Evolutionary conservation across 1,140 invertebrate species (phyloP), one percentile per base, ranked within the genome.

Genomic region (Lepidurus packardi): DNA sequence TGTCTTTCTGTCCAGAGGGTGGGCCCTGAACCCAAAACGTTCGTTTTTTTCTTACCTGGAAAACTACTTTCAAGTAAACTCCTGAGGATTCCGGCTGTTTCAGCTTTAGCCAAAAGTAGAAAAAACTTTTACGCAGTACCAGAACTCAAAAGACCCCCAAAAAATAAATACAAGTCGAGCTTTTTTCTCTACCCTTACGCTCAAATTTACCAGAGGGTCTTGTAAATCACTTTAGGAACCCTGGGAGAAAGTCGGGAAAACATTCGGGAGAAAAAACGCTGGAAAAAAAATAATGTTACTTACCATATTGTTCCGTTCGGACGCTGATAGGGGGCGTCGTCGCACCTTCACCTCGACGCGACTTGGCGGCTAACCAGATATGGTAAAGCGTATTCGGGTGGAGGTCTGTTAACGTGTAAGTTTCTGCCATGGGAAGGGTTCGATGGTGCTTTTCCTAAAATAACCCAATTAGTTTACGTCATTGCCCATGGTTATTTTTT

Each of bases 311-410:
- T 85, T 96, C 96, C 43, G 96, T 98, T 85, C 93, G 90, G 74
- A 96, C 94, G 78, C 94, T 93, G 81, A 97, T 92, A 0, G 94
- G 94, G n/a, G 95, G 93, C 7, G 96, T 98, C 41, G 93, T 93
- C 6, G 96, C 95, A 11, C 96, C 96, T 85, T 98, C 96, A 4
- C 96, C 97, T 45, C 93, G 88, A 80, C 93, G 91, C 3, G 94
- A 97, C 79, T 93, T 89, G 21, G 96, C 97, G 3, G 96, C 94
- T 80, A 99, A 87, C 93, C 96, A 97, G 79, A 98, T 92, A 86
- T 95, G 95, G 87, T 98, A 99, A 47, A 97, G 85, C 4, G 96
- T 98, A 87, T 98, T 96, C 7, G 97, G 96, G 83, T 96, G 96
- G 1, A 99, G 88, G 44, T 92, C 92, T 75, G 90, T 92, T 78